Base-by-base conservation (phyloP, 2,888 invertebrate species). In the Cordylochernes scorpioides region DNA sequence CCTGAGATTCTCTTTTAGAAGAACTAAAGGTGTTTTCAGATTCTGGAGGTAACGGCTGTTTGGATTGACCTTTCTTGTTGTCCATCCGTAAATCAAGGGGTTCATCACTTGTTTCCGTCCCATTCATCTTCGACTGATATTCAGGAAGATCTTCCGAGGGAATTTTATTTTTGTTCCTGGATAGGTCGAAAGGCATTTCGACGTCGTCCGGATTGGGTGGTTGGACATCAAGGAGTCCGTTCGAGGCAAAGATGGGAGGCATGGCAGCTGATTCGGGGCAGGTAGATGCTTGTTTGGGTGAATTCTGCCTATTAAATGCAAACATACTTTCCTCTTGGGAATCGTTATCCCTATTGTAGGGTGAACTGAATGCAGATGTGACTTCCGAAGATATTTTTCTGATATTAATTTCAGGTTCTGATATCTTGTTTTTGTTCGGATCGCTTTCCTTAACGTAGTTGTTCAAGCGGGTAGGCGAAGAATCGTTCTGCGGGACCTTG, bases 71-170 rank as follows among this genome's bases (percentile, higher is more conserved):
- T 51, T 52, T 78, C 71, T 80, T 77, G 54, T 72, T 71, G 36
- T 63, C 56, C 45, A 80, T 65, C 28, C 71, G 67, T 34, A 86
- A 62, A 51, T 77, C 77, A 25, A 77, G 52, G 1, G 77, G 75
- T 46, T 69, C 65, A 49, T 61, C 46, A 26, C 13, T 30, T 33
- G 27, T 19, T 19, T 14, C 27, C 15, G 32, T 63, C 67, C 42
- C 70, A 54, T 49, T 70, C 70, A 48, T 67, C 70, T 38, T 39
- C 2, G 39, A 30, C 18, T 37, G 35, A 25, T 30, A 37, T 18
- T 38, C 34, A n/a, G 27, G 18, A 12, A 25, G 25, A 17, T 34
- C 33, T 14, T 38, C 38, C 10, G 29, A 21, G 8, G 25, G 28
- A 9, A 18, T 15, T 25, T 31, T 34, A 15, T n/a, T 28, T 28